Conservation (phyloP, 2,797 vertebrate species). For the Epinephelus malabaricus region DNA sequence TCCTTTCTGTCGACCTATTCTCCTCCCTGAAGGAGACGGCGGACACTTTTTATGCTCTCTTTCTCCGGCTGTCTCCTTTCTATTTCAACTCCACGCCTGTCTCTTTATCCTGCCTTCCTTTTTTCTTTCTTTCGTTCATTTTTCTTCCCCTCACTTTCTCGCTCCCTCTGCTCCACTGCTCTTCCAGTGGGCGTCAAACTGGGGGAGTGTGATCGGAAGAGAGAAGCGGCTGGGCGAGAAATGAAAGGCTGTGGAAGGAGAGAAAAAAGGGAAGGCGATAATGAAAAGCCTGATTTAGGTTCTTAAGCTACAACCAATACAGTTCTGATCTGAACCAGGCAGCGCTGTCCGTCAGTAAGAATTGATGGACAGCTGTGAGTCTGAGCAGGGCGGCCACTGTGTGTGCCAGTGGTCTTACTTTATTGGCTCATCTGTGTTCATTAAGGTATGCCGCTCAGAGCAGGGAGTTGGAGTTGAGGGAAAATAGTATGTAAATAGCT, state of each 20-base stretch:
- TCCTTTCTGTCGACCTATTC: slow-evolving; percentile 37
- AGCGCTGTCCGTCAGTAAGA: slow-evolving; percentile 42
- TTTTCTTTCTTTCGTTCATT: slow-evolving; percentile 29
- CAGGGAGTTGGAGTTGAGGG: slow-evolving; percentile 6
- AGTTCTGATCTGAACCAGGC: slow-evolving; percentile 46
- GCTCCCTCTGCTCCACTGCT: slow-evolving; percentile 69
- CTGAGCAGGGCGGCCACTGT: slow-evolving; percentile 1
- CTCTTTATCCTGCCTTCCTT: slow-evolving; percentile 39
- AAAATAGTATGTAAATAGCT: slow-evolving; percentile 20
- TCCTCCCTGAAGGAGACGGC: slow-evolving; percentile 50
- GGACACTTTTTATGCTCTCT: slow-evolving; percentile 44
- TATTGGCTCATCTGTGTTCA: slow-evolving; percentile 45
- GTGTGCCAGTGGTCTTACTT: slow-evolving; percentile 7
- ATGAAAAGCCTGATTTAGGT: slow-evolving; percentile 85
- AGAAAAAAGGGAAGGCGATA: slow-evolving; percentile 79
- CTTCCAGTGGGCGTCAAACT: slow-evolving; percentile 84
- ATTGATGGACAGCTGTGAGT: slow-evolving; percentile 50
- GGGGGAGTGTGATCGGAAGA: slow-evolving; percentile 86
- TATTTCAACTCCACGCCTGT: slow-evolving; percentile 41
- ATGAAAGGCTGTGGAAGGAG: slow-evolving; percentile 81
- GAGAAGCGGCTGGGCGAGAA: slow-evolving; percentile 80
- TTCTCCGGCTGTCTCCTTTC: slow-evolving; percentile 61
- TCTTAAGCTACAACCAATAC: slow-evolving; percentile 72
- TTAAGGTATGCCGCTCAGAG: slow-evolving; percentile 16
- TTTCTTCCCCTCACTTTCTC: slow-evolving; percentile 48